Conservation (phyloP, 2,797 vertebrate species). For the Tragopan temminckii region DNA sequence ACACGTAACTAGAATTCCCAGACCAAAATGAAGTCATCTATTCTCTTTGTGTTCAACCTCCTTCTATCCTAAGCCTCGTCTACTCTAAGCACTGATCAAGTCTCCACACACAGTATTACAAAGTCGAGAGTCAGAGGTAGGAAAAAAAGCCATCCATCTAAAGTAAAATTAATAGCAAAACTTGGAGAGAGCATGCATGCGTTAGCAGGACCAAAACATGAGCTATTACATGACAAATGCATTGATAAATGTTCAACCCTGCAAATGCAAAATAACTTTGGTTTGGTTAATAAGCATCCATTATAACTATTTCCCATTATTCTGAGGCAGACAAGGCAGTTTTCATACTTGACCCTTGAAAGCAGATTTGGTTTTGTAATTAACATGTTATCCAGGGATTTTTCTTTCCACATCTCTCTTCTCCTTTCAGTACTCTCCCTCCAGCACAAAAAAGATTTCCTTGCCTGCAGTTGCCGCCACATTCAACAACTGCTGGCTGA, state of each 20-base stretch:
- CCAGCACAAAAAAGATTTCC: slow-evolving; percentile 41
- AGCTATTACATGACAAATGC: slow-evolving; percentile 18
- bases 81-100: slow-evolving; percentile 21
- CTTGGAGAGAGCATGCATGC: slow-evolving; percentile 6
- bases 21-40: slow-evolving; percentile 45
- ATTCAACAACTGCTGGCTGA: slow-evolving; percentile 58
- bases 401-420: slow-evolving; percentile 32
- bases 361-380: slow-evolving; percentile 58
- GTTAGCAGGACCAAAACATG: slow-evolving; percentile 24
- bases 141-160: slow-evolving; percentile 26
- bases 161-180: slow-evolving; percentile 70
- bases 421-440: slow-evolving; percentile 13
- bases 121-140: slow-evolving; percentile 49
- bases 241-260: slow-evolving; percentile 25
- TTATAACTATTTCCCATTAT: slow-evolving; percentile 23
- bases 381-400: slow-evolving; percentile 50
- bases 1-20: slow-evolving; percentile 60
- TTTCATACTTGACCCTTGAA: slow-evolving; percentile 53
- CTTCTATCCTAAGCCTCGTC: neutral
- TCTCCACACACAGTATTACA: slow-evolving; percentile 1
- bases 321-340: slow-evolving; percentile 24
- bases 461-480: slow-evolving; percentile 45
- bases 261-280: slow-evolving; percentile 52
- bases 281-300: slow-evolving; percentile 33
- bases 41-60: slow-evolving; percentile 17